A percentile compares a stretch with the other conserved stretches of the same genome.
phyloP scores from a whole-genome alignment of 2,888 invertebrate genomes.

The Lepidochitona cinerea region DNA sequence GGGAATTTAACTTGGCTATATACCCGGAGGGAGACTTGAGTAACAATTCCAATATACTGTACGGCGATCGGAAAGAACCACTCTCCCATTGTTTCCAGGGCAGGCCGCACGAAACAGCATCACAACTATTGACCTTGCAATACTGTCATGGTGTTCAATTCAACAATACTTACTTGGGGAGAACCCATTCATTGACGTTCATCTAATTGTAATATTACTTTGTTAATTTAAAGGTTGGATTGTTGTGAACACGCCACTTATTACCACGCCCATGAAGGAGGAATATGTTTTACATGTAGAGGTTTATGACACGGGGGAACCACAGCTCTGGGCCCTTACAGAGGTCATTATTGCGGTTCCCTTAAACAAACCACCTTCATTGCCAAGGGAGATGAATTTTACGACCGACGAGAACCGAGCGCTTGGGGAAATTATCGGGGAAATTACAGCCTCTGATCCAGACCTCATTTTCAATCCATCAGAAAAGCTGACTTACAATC shows the following conservation, averaged over 20 bases:
- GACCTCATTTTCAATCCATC: constrained; percentile 5
- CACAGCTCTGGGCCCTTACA: constrained; percentile 11
- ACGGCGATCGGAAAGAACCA: no score
- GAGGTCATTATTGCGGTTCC: constrained; percentile 18
- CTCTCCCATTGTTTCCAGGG: no score
- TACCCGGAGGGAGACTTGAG: no score
- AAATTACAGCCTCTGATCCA: constrained; percentile 17
- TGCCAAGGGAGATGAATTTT: constrained; percentile 1
- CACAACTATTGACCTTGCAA: no score
- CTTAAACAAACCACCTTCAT: constrained; percentile 15
- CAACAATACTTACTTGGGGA: no score
- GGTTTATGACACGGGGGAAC: constrained; percentile 27
- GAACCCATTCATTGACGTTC: no score
- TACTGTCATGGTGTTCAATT: no score
- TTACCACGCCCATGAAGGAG: constrained; percentile 11
- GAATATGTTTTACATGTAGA: constrained; percentile 16
- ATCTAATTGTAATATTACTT: no score
- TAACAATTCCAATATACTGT: no score
- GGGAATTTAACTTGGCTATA: no score
- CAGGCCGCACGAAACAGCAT: no score
- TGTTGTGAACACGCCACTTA: constrained; percentile 14
- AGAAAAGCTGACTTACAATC: background rate
- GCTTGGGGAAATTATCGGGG: constrained; percentile 12
- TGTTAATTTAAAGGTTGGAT: no score
- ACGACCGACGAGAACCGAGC: constrained; percentile 12